phyloP scores from a whole-genome alignment of 2,888 invertebrate species.

The Seladonia tumulorum region DNA sequence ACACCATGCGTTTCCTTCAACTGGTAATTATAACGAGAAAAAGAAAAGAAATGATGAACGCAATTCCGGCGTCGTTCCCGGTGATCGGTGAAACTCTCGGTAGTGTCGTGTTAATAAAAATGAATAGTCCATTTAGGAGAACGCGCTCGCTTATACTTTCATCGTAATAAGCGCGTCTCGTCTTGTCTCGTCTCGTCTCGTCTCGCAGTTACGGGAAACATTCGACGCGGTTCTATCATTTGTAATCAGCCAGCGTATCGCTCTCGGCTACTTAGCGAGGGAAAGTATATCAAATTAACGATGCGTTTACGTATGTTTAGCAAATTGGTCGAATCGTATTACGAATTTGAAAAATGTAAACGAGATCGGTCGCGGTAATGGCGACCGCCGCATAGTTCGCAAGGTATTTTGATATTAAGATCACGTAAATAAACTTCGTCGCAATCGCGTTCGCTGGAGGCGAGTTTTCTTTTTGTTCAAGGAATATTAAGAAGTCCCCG shows the following conservation, averaged over 20 bases:
- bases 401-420: neutral
- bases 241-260: constrained; percentile 70
- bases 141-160: constrained; percentile 68
- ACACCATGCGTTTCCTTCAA: constrained; percentile 75
- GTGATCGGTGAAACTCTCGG: constrained; percentile 47
- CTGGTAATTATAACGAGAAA: constrained; percentile 76
- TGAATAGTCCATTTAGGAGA: constrained; percentile 40
- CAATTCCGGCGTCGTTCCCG: neutral
- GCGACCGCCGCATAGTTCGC: neutral
- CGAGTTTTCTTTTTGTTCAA: constrained; percentile 54
- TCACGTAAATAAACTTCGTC: constrained; percentile 21
- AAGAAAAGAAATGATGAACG: neutral
- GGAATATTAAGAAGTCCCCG: constrained; percentile 58
- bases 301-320: constrained; percentile 27
- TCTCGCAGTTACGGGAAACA: constrained; percentile 39
- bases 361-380: neutral
- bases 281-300: constrained; percentile 64
- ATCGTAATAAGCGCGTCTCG: constrained; percentile 66
- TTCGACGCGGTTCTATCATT: constrained; percentile 64
- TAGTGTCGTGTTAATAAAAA: constrained; percentile 39
- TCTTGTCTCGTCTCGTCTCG: constrained; percentile 13
- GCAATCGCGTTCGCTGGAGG: constrained; percentile 8
- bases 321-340: neutral
- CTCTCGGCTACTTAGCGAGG: constrained; percentile 55
- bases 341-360: neutral